Base-by-base conservation (phyloP, 1,140 invertebrate species). In the Brachionus calyciflorus region DNA sequence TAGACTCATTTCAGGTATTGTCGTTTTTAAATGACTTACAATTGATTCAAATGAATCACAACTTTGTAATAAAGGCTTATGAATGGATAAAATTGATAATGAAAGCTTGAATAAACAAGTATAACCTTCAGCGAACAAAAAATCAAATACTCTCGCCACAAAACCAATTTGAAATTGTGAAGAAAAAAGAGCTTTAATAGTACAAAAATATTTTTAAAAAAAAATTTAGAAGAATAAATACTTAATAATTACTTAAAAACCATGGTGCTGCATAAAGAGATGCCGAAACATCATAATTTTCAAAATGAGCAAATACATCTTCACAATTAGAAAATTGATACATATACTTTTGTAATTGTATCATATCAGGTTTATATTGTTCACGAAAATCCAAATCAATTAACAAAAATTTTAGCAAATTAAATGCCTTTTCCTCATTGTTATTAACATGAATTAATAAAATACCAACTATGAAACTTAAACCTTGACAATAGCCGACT, bases 401-500 rank as follows among this genome's bases (percentile, higher is more conserved):
- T 92, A 98, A 94, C 24, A 98, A 81, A 83, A 96, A 92, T 44
- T 92, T 89, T 7, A 97, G 86, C 28, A 94, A 86, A 49, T 91
- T 88, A 83, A 95, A 97, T 0, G 94, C 92, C 78, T 91, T 89
- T 5, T 91, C 90, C 85, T 98, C 95, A 19, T 92, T 89, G 89
- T 93, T 92, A 92, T 95, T 82, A 41, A 96, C 93, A 86, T 98
- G 95, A 78, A 97, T 87, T 2, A 98, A 86, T 2, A 98, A 85
- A 3, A 97, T 89, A 9, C 93, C 94, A 78, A 93, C 94, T 14
- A 98, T 92, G 81, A 97, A 98, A 81, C 93, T 94, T 3, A 97
- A 87, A 0, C 95, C 95, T 84, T 98, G 94, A 78, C 85, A 86
- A 85, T 98, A 98, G 0, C 93, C 94, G 5, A 98, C 91, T 83